Percentiles rank a stretch among this genome's conserved stretches.
These are phyloP conservation scores for Phainopepla nitens DNA, from an alignment of 2,113 vertebrate genomes.

Conservation along the genomic window DNA sequence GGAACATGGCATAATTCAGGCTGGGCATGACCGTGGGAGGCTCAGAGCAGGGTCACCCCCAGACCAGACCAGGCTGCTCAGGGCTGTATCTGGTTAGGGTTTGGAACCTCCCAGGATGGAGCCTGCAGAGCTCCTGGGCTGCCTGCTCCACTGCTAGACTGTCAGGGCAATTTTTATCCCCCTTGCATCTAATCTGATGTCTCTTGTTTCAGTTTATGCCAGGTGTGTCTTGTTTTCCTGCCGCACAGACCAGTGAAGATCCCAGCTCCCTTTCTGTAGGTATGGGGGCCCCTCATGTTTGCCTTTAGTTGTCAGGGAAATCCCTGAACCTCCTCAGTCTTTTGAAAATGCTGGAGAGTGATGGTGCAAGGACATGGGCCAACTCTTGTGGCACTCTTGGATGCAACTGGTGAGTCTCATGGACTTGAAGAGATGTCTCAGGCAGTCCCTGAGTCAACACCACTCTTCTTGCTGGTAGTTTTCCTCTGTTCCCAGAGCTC, in stretches of 20 bases:
- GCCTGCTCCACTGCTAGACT: not conserved
- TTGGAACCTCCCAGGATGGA: not conserved
- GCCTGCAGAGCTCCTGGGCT: not conserved
- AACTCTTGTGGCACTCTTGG: not conserved
- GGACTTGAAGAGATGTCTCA: not conserved
- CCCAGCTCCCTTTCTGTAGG: not conserved
- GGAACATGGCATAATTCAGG: not conserved
- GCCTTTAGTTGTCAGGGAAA: not conserved
- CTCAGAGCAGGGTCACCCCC: not conserved
- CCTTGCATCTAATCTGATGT: not conserved
- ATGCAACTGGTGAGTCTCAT: not conserved
- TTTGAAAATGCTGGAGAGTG: not conserved
- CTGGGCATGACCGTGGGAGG: not conserved
- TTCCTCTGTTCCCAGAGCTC: not conserved
- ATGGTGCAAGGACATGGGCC: not conserved
- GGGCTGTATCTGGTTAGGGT: not conserved
- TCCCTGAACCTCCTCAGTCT: not conserved
- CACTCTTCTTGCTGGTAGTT: not conserved
- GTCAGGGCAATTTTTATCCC: no score
- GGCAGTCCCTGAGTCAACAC: not conserved
- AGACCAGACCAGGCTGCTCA: not conserved
- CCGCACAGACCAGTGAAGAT: not conserved
- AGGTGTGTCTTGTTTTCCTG: not conserved
- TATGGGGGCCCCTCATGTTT: not conserved
- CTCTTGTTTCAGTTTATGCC: not conserved